These are phyloP conservation scores for Melieria picta DNA, from an alignment of 2,888 invertebrate genomes.

Conservation along the genomic window DNA sequence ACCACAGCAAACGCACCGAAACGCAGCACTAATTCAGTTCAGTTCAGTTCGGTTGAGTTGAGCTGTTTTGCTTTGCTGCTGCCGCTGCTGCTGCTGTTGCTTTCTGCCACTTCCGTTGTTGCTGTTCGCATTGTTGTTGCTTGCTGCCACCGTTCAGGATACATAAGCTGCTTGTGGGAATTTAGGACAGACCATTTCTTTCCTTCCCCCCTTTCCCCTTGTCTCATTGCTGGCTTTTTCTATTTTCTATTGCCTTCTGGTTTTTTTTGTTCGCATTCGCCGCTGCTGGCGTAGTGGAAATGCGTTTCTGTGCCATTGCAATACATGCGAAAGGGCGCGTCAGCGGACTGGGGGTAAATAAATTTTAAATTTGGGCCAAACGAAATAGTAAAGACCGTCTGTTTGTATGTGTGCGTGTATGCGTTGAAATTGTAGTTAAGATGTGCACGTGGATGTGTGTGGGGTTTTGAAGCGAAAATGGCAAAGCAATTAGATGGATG, in stretches of 20 bases:
- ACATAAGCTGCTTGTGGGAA: conserved; percentile 23
- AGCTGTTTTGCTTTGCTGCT: no score
- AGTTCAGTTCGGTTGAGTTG: conserved; percentile 22
- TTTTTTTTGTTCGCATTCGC: conserved; percentile 1
- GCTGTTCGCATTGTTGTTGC: conserved; percentile 6
- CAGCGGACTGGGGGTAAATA: no score
- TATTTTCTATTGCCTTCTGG: conserved; percentile 10
- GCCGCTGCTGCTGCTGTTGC: no score
- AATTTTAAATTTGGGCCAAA: no score
- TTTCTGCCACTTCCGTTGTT: conserved; percentile 21
- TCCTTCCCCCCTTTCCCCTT: neutral
- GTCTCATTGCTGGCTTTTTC: neutral
- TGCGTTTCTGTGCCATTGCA: no score
- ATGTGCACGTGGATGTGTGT: no score
- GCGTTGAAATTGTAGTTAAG: no score
- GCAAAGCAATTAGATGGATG: no score
- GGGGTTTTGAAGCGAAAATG: no score
- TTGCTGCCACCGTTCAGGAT: neutral
- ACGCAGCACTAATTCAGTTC: conserved; percentile 22
- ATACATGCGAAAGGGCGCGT: no score
- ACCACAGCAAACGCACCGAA: conserved; percentile 1
- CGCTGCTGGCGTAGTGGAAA: neutral
- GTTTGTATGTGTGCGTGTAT: no score
- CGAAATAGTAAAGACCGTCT: no score
- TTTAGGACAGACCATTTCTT: conserved; percentile 34